Percentiles rank a stretch among this genome's conserved stretches.
Conservation (phyloP, 1,140 invertebrate species). For the Lithobius niger region DNA sequence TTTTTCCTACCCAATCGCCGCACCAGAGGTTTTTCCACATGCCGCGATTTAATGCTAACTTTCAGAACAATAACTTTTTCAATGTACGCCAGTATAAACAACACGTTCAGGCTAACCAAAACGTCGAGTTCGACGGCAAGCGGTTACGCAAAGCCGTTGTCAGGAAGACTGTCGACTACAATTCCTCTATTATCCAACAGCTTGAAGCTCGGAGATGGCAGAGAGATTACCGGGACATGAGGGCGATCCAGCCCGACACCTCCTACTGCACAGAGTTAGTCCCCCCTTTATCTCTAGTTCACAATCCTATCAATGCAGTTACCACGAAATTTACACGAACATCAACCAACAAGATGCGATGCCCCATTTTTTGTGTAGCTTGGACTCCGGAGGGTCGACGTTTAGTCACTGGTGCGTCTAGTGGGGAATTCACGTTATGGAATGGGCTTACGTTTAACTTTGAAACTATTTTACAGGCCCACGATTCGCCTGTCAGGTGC, state of each 20-base stretch:
- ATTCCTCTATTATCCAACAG: constrained; percentile 84
- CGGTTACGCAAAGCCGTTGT: constrained; percentile 88
- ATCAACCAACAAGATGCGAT: constrained; percentile 98
- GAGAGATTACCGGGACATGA: constrained; percentile 70
- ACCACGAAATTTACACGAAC: constrained; percentile 78
- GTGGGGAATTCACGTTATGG: constrained; percentile 98
- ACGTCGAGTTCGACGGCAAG: constrained; percentile 81
- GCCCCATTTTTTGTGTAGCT: constrained; percentile 96
- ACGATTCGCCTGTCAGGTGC: constrained; percentile 90
- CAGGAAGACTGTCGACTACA: constrained; percentile 96
- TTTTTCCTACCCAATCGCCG: neutral
- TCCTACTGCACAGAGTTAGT: constrained; percentile 45
- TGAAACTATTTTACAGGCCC: constrained; percentile 99
- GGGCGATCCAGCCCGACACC: constrained; percentile 77
- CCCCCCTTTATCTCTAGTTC: constrained; percentile 34
- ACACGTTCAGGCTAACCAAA: neutral
- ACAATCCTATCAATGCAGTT: constrained; percentile 43
- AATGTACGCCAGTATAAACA: constrained; percentile 7
- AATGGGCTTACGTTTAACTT: constrained; percentile 99
- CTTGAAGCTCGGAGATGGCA: constrained; percentile 89
- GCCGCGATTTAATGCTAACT: neutral
- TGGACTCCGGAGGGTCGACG: constrained; percentile 98
- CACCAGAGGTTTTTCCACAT: constrained; percentile 6
- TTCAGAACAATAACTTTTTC: constrained; percentile 9
- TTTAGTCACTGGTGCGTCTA: constrained; percentile 94